Conservation (phyloP, 2,888 invertebrate genomes). For the Amblyjoppa fuscipennis region DNA sequence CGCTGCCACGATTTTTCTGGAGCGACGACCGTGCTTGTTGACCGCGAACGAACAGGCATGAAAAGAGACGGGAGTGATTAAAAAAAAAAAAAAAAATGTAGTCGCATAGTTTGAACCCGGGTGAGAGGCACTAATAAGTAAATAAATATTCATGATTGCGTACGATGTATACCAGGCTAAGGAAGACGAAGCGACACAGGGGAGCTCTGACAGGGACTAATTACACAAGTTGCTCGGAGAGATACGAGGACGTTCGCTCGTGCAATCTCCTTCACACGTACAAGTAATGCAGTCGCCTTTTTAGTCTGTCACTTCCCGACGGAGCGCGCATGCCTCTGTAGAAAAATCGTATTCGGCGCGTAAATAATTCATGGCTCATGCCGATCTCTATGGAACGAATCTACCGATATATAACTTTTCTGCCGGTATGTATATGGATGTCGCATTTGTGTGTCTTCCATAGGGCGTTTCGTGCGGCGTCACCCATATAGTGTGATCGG, state of each 20-base stretch:
- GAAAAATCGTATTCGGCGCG: conserved; percentile 64
- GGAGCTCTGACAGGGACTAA: conserved; percentile 65
- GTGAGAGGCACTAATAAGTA: conserved; percentile 72
- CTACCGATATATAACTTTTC: neutral
- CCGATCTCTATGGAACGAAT: neutral
- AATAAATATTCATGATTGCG: conserved; percentile 80
- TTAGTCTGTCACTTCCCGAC: neutral
- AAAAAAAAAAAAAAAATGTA: conserved; percentile 69
- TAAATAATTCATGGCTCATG: conserved; percentile 67
- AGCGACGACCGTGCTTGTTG: conserved; percentile 45
- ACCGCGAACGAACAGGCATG: conserved; percentile 66
- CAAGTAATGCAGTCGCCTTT: neutral
- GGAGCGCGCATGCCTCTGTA: conserved; percentile 47
- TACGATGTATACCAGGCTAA: neutral
- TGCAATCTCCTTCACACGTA: neutral
- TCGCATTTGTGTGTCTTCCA: neutral
- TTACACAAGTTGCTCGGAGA: conserved; percentile 69
- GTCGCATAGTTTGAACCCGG: conserved; percentile 73
- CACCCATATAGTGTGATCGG: no score
- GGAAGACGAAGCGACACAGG: conserved; percentile 3
- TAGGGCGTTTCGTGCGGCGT: no score
- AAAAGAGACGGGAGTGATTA: conserved; percentile 71
- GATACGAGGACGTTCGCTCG: conserved; percentile 10
- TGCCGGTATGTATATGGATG: neutral
- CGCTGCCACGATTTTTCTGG: conserved; percentile 20